Evolutionary conservation across 30 jellyfish, hydroid and myxozoan genomes (phyloP), one percentile per base, ranked within the genome.

Genomic region (Chironex yamaguchii): DNA sequence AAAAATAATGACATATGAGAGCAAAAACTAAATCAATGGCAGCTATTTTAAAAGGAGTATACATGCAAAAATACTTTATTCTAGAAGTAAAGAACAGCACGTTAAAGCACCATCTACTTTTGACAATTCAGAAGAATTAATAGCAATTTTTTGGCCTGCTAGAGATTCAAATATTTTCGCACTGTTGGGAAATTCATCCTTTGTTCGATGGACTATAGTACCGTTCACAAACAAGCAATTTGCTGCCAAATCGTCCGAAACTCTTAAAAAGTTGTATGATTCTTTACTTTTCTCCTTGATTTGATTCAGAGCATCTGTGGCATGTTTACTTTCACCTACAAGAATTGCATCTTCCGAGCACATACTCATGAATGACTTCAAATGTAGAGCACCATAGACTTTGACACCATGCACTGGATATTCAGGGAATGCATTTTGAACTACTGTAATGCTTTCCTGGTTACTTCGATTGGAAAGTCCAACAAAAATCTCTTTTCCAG

Each of bases 41-140:
- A n/a, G n/a, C n/a, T n/a, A n/a, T n/a, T n/a, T n/a, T n/a, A n/a
- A n/a, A n/a, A n/a, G n/a, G n/a, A n/a, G n/a, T n/a, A n/a, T n/a
- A n/a, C n/a, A n/a, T n/a, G n/a, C n/a, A n/a, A n/a, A n/a, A n/a
- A n/a, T n/a, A n/a, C n/a, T 42, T 52, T 85, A 85, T 4, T 35
- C 28, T 33, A 85, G 48, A 1, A 92, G 69, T 0, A 92, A 14
- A 24, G 97, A 92, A 13, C 88, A 87, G 50, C 97, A 87, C 3
- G 97, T 93, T 85, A 93, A 66, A 32, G 90, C 93, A 4, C 97
- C 98, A 77, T 93, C 98, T 0, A 83, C 96, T 89, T 93, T 93
- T 34, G 62, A 25, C 50, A 93, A 50, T 69, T 93, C 98, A 17
- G 91, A 24, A 33, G 81, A 73, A 0, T 82, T 22, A 3, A 93